Evolutionary conservation across 1,140 invertebrate genomes (phyloP).

Genomic region (Atta colombica): DNA sequence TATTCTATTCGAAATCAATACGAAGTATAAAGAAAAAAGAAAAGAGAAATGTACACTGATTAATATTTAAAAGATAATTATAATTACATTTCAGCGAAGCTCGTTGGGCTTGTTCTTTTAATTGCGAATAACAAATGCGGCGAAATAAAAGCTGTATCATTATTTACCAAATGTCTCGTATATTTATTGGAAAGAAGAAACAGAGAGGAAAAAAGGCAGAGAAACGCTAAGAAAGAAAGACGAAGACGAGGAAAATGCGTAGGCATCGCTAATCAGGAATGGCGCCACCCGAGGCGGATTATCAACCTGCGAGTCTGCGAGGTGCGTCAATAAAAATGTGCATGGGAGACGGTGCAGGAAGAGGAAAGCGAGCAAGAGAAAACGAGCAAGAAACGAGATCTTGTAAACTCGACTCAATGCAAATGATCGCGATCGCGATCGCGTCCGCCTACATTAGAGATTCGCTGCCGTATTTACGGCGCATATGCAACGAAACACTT

Average conservation of each 20-base stretch:
- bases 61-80: background rate
- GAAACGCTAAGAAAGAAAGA: constrained; percentile 1
- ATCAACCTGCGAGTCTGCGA: constrained; percentile 70
- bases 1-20: background rate
- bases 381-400: constrained; percentile 52
- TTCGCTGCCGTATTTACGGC: constrained; percentile 7
- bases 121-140: constrained; percentile 36
- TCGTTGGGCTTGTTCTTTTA: constrained; percentile 38
- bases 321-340: constrained; percentile 41
- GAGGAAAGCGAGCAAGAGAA: background rate
- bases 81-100: background rate
- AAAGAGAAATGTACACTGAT: background rate
- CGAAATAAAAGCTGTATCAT: constrained; percentile 25
- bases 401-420: constrained; percentile 65
- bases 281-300: constrained; percentile 70
- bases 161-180: constrained; percentile 4
- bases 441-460: constrained; percentile 61
- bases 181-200: constrained; percentile 17
- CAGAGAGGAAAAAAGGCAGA: background rate
- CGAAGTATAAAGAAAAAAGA: background rate
- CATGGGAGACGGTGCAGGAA: background rate
- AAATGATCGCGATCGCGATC: constrained; percentile 65
- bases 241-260: constrained; percentile 54
- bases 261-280: constrained; percentile 71
- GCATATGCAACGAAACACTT: constrained; percentile 28